phyloP scores from a whole-genome alignment of 2,888 invertebrate genomes.

The Tetragonula carbonaria region DNA sequence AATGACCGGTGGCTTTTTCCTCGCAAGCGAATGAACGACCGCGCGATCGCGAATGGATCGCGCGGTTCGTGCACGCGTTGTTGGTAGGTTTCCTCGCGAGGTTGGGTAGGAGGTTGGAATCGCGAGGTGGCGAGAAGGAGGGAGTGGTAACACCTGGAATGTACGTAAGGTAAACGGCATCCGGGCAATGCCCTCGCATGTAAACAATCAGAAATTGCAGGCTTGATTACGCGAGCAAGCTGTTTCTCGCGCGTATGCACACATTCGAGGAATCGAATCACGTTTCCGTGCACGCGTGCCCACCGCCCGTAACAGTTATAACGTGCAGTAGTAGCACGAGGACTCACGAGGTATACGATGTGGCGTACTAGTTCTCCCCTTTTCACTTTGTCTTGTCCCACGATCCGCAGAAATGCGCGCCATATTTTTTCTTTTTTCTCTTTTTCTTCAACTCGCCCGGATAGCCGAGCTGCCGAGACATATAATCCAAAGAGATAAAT shows the following conservation, averaged over 20 bases:
- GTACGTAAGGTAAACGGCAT: constrained; percentile 81
- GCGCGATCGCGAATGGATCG: constrained; percentile 4
- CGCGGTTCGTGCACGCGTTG: constrained; percentile 33
- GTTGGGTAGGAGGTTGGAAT: constrained; percentile 38
- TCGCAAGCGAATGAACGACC: not conserved
- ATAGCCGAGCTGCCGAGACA: no score
- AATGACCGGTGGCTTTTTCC: not conserved
- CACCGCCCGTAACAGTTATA: constrained; percentile 42
- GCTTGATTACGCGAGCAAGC: constrained; percentile 66
- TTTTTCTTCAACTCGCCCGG: not conserved
- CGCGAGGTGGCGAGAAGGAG: constrained; percentile 41
- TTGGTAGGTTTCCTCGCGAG: constrained; percentile 26
- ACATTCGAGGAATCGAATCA: constrained; percentile 53
- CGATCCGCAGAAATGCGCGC: constrained; percentile 5
- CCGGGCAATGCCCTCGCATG: constrained; percentile 83
- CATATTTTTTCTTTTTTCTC: constrained; percentile 1
- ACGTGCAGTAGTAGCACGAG: constrained; percentile 31
- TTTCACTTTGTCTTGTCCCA: constrained; percentile 30
- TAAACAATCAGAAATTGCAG: constrained; percentile 82
- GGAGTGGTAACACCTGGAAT: constrained; percentile 73
- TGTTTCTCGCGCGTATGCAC: constrained; percentile 59
- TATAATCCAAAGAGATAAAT: no score
- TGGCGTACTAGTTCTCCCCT: constrained; percentile 51
- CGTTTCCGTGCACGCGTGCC: constrained; percentile 43
- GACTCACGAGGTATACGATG: not conserved